Evolutionary conservation across 2,113 vertebrate genomes (phyloP).

Genomic region (Albula glossodonta): DNA sequence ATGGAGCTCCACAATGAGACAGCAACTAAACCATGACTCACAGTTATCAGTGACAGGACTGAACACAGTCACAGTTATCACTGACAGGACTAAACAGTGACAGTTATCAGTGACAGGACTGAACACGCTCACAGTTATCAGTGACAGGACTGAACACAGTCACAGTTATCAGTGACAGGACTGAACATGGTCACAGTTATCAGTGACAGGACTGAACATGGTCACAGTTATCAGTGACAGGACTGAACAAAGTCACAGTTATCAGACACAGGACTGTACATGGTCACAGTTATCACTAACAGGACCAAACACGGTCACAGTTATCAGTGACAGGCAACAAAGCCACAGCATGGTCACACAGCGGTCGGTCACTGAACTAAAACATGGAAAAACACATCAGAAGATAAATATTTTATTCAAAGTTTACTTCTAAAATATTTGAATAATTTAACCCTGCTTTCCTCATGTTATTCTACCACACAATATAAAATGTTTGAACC

Average conservation of each 20-base stretch:
- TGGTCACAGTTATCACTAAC: background rate
- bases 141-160: conserved; percentile 4
- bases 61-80: too few relatives aligned
- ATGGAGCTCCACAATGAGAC: background rate
- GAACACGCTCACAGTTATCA: too few relatives aligned
- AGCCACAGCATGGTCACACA: too few relatives aligned
- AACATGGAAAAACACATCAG: background rate
- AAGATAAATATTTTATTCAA: background rate
- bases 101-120: too few relatives aligned
- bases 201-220: background rate
- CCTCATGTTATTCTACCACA: too few relatives aligned
- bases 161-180: background rate
- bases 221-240: background rate
- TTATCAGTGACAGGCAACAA: too few relatives aligned
- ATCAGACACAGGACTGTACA: background rate
- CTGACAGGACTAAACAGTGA: too few relatives aligned
- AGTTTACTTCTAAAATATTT: background rate
- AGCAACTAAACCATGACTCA: too few relatives aligned
- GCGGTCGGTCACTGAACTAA: too few relatives aligned
- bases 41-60: too few relatives aligned
- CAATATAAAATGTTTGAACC: too few relatives aligned
- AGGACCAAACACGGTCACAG: background rate
- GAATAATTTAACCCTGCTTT: background rate
- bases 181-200: background rate
- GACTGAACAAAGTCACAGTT: background rate